Conservation (phyloP, 2,888 invertebrate genomes). For the Leucophora obtusa region DNA sequence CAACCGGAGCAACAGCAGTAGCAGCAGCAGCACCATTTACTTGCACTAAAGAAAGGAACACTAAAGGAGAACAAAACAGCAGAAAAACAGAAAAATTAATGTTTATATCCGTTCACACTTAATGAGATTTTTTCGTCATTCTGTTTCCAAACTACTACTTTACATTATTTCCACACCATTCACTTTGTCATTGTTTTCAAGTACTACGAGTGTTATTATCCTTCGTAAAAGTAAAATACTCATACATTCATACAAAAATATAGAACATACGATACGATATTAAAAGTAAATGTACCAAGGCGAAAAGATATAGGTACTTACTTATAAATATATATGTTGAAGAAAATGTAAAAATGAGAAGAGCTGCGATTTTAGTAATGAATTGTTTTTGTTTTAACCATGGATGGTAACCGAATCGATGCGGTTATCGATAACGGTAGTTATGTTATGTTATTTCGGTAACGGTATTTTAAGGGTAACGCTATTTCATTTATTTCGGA, state of each 20-base stretch:
- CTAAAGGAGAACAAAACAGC: conserved; percentile 23
- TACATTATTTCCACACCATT: conserved; percentile 57
- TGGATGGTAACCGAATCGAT: too few relatives aligned
- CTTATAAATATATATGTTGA: too few relatives aligned
- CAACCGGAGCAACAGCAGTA: not conserved
- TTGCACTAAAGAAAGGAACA: not conserved
- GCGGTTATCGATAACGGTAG: too few relatives aligned
- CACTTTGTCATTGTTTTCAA: conserved; percentile 52
- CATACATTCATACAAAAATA: conserved; percentile 5
- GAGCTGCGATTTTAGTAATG: too few relatives aligned
- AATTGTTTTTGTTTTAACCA: too few relatives aligned
- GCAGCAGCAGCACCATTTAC: too few relatives aligned
- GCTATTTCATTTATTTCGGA: too few relatives aligned
- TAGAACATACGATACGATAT: conserved; percentile 41
- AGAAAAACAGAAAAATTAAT: conserved; percentile 59
- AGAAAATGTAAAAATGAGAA: too few relatives aligned
- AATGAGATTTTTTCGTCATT: conserved; percentile 59
- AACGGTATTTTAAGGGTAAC: too few relatives aligned
- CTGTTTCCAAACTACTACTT: conserved; percentile 35
- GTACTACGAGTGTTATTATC: conserved; percentile 38
- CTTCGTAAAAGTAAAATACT: conserved; percentile 6
- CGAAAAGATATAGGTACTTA: not conserved
- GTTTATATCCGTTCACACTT: conserved; percentile 62
- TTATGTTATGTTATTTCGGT: too few relatives aligned
- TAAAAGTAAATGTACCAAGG: conserved; percentile 43